A percentile compares a stretch with the other conserved stretches of the same genome.
Evolutionary conservation across 23 tunicate genomes (phyloP).

Genomic region (Ciona savignyi): DNA sequence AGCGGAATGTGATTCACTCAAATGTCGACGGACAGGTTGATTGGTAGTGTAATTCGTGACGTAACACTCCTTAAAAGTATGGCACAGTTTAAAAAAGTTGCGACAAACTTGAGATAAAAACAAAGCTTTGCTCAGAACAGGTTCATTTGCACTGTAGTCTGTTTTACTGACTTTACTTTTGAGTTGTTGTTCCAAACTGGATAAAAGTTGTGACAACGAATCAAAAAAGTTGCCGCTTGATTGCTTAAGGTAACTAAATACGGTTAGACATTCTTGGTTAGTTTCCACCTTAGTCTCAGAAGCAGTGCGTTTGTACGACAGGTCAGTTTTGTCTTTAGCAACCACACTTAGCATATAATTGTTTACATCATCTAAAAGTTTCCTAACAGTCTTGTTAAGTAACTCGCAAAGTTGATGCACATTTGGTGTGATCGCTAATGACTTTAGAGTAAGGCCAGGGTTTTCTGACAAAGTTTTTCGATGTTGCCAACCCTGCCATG

Average conservation of each 20-base stretch:
- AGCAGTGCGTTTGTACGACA: neutral
- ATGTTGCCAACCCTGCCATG: conserved; percentile 74
- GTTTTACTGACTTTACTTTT: conserved; percentile 4
- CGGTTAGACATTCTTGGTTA: conserved; percentile 14
- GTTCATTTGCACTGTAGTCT: neutral
- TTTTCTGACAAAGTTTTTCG: conserved; percentile 15
- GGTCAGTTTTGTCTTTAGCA: neutral
- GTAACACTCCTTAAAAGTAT: conserved; percentile 44
- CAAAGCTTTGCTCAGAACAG: conserved; percentile 16
- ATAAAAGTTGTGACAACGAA: conserved; percentile 14
- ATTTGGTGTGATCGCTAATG: conserved; percentile 58
- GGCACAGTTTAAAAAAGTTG: conserved; percentile 61
- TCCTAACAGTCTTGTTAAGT: conserved; percentile 20
- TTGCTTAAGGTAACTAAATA: conserved; percentile 17
- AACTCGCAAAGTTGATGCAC: conserved; percentile 29
- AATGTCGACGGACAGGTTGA: neutral
- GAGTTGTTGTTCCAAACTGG: conserved; percentile 1
- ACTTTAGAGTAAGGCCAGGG: conserved; percentile 67
- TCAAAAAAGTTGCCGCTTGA: conserved; percentile 32
- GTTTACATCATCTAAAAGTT: conserved; percentile 38
- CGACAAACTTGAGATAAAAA: conserved; percentile 50
- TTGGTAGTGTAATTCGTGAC: neutral
- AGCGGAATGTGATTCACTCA: neutral
- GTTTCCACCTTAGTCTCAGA: neutral
- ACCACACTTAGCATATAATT: conserved; percentile 22